Conservation (phyloP, 2,797 vertebrate species). For the Brachymystax lenok region DNA sequence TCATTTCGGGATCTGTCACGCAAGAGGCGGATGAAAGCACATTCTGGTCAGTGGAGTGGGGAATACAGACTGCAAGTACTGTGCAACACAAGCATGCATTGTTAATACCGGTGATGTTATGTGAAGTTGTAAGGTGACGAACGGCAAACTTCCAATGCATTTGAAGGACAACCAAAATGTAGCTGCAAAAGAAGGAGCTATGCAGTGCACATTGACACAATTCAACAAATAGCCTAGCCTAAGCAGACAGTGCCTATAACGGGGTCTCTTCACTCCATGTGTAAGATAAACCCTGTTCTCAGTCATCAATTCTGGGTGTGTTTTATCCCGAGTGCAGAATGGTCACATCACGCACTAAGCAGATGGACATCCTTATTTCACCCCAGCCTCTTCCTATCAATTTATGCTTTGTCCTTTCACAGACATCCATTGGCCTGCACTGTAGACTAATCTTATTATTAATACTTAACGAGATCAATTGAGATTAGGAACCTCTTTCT, state of each 20-base stretch:
- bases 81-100: background rate
- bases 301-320: background rate
- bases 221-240: background rate
- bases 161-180: background rate
- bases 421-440: background rate
- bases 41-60: background rate
- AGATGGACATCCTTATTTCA: background rate
- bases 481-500: background rate
- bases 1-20: conserved; percentile 74
- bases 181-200: too few species aligned
- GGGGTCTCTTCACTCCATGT: background rate
- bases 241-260: background rate
- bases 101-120: background rate
- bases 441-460: background rate
- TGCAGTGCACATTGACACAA: background rate
- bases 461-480: background rate
- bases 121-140: background rate
- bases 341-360: background rate
- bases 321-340: background rate
- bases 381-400: background rate
- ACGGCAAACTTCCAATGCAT: background rate
- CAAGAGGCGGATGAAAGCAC: background rate
- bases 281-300: background rate
- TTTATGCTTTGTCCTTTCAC: background rate
- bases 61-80: background rate